Percentiles rank a stretch among this genome's conserved stretches.
phyloP scores from a whole-genome alignment of 2,888 invertebrate species.

The Euplagia quadripunctaria region DNA sequence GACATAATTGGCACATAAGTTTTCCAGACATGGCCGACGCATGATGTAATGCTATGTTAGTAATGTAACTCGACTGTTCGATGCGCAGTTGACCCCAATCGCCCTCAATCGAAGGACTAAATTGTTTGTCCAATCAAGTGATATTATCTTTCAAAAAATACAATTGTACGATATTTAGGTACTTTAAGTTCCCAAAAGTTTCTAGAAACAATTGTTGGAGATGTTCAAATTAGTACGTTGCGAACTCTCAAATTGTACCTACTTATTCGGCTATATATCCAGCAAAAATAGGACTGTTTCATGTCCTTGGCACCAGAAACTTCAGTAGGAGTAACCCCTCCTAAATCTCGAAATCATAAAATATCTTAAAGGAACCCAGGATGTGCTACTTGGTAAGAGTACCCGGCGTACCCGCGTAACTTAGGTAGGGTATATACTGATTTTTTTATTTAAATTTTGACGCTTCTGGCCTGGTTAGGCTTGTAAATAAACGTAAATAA shows the following conservation, averaged over 20 bases:
- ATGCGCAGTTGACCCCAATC: slow-evolving; percentile 84
- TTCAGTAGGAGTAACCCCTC: not conserved
- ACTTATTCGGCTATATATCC: not conserved
- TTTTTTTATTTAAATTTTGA: no score
- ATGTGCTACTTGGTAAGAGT: no score
- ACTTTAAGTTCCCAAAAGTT: not conserved
- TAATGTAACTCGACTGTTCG: slow-evolving; percentile 75
- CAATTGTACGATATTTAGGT: slow-evolving; percentile 20
- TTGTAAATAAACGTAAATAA: no score
- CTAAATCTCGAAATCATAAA: no score
- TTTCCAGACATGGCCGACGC: slow-evolving; percentile 65
- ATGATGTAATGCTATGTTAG: slow-evolving; percentile 74
- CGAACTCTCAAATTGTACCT: not conserved
- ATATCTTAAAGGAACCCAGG: no score
- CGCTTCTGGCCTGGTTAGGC: no score
- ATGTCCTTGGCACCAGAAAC: not conserved
- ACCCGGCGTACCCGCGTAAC: no score
- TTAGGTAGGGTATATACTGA: no score
- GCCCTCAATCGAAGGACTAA: slow-evolving; percentile 85
- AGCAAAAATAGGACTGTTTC: not conserved
- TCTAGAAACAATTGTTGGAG: not conserved
- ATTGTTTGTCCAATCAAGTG: slow-evolving; percentile 79
- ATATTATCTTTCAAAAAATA: slow-evolving; percentile 52
- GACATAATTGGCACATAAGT: slow-evolving; percentile 72
- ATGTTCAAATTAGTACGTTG: not conserved